phyloP scores from a whole-genome alignment of 2,113 vertebrate genomes.

The Pangasianodon gigas region DNA sequence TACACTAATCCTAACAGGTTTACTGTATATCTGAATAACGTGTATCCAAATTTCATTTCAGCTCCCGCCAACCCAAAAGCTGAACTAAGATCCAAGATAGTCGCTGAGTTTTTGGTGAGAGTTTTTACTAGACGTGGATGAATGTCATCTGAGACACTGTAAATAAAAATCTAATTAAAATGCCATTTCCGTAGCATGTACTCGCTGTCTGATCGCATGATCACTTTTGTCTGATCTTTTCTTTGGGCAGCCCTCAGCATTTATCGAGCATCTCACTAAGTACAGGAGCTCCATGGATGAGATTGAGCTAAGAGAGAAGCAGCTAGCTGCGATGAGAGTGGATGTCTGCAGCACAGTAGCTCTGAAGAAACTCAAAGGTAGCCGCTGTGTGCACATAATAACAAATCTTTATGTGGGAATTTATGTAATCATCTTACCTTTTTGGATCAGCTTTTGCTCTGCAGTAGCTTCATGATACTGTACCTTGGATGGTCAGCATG shows the following conservation, averaged over 20 bases:
- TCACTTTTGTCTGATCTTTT: constrained; percentile 1
- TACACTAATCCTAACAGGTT: not conserved
- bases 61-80: constrained; percentile 83
- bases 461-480: not conserved
- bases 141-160: not conserved
- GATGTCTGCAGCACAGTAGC: constrained; percentile 92
- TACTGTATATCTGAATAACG: not conserved
- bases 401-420: not conserved
- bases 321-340: constrained; percentile 90
- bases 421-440: not conserved
- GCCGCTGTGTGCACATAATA: not conserved
- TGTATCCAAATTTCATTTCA: not conserved
- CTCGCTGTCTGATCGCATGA: not conserved
- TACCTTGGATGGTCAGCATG: not conserved
- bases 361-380: constrained; percentile 93
- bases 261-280: constrained; percentile 83
- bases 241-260: constrained; percentile 81
- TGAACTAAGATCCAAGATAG: constrained; percentile 90
- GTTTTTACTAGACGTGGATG: not conserved
- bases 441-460: not conserved
- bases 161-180: not conserved
- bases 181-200: no score
- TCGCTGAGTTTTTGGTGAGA: constrained; percentile 95
- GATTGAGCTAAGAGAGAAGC: constrained; percentile 90
- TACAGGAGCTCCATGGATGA: constrained; percentile 87